Evolutionary conservation across 2,888 invertebrate species (phyloP), one percentile per base, ranked within the genome.

Genomic region (Slavum lentiscoides): DNA sequence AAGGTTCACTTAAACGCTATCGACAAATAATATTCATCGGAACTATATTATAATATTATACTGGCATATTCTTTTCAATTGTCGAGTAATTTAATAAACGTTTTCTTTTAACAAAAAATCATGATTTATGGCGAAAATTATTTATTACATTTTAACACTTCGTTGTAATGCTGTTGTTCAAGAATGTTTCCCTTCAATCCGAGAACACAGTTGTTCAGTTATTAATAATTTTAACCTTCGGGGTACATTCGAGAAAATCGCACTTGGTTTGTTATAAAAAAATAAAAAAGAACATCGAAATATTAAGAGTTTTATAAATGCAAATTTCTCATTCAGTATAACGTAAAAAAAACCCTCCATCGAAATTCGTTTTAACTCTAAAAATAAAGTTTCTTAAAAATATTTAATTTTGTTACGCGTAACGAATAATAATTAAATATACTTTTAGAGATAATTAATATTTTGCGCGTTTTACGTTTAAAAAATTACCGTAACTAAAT

Each of bases 261-360:
- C 62, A 53, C 74, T 74, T 64, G n/a, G 37, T 74, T 74, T 64
- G 5, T 37, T 64, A 74, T 7, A 30, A 69, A 7, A n/a, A 49
- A 49, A 62, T 9, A n/a, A 43, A 61, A 61, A 43, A 43, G 6
- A 1, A 43, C 30, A 4, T 30, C 30, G 30, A 30, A 30, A 2
- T 30, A 30, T 30, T 30, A 30, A 30, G 30, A 30, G 21, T 21
- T 72, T 72, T 62, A 62, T 49, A 43, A 59, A 73, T 43, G 43
- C 21, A 4, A 11, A 73, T 11, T 37, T 58, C n/a, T 58, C 7
- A n/a, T 58, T 58, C n/a, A 58, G 7, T 19, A 58, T 30, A 30
- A 30, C 1, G 4, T 30, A 30, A 30, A 30, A 30, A 30, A 30
- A 30, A 30, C 30, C n/a, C n/a, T n/a, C n/a, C n/a, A n/a, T n/a